Base-by-base conservation (phyloP, 2,888 invertebrate species). In the Amphipyra tragopoginis region DNA sequence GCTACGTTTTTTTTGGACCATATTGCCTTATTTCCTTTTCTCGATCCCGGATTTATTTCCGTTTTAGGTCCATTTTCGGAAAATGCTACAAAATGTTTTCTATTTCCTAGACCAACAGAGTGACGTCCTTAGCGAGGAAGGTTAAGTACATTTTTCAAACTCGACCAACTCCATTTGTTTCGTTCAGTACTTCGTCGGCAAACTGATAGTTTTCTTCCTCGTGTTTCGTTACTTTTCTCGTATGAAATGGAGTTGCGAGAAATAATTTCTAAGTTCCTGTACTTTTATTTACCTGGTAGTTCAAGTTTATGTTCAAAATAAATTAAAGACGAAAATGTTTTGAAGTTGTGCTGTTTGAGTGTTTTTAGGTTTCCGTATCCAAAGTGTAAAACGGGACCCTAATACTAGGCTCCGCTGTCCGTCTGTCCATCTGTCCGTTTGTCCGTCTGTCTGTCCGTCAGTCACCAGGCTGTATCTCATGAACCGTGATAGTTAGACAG, bases 71-170 rank as follows among this genome's bases (percentile, higher is more conserved):
- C 7, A 42, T 42, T 15, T 42, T 3, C 14, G 7, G 9, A 29
- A 65, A 38, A 9, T 5, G 15, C 4, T 4, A 14, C 42, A 54
- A 48, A 38, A 9, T 29, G 21, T 5, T 26, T 9, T 36, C 9
- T 33, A 11, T 26, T 40, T 61, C n/a, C 26, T 33, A 48, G 5
- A 10, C 26, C 33, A 4, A 36, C 5, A 29, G 5, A 21, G 34
- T 42, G 50, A 61, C 47, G 39, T 47, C 42, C 15, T 68, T 51
- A 51, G 13, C 21, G 42, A 52, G 36, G 33, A 39, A 54, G 7
- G 29, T 29, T 29, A 5, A n/a, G 29, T 49, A 54, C 26, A 62
- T 74, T 55, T 74, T 45, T 69, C 74, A 55, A 68, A 52, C 44
- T 15, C 33, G 14, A 39, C 42, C 15, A 44, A 49, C 61, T 73